Base-by-base conservation (phyloP, 2,113 vertebrate species). In the Phocoena sinus region DNA sequence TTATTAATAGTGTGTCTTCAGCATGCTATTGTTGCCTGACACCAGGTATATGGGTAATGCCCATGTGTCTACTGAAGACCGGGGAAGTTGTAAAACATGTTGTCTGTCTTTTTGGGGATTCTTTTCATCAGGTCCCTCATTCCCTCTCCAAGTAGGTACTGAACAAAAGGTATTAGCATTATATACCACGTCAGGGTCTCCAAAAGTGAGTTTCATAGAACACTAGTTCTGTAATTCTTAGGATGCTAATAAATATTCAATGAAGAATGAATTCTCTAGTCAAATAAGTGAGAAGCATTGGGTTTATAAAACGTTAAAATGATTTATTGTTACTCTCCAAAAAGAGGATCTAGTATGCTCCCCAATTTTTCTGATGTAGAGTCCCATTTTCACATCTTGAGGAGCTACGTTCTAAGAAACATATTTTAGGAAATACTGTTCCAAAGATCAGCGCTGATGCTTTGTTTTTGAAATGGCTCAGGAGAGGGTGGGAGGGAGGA, bases 311-410 rank as follows among this genome's bases (percentile, higher is more conserved):
- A 80, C 47, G 26, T 79, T 91, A 65, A 94, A 94, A 80, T 89
- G 56, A 88, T 41, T 73, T 88, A 67, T 25, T 67, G 10, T 53
- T 73, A 38, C 47, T 84, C 58, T 92, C 33, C 56, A n/a, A 68
- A 23, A 91, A 36, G 33, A 47, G 28, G 47, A 56, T 38, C 85
- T 63, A 71, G 38, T 58, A 56, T 3, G 8, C 5, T 53, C n/a
- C 44, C 33, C 79, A 44, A 25, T 9, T 28, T 90, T 80, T 58
- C 58, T 80, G 18, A 65, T 28, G 36, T 15, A 38, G 28, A 92
- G 38, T 84, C 58, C 70, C 28, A 88, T 91, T 96, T 88, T 81
- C n/a, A 87, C 74, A 86, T 50, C 44, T 94, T 67, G 38, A 91
- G 36, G 36, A 73, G 31, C n/a, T 93, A 56, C 12, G 13, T 63